Evolutionary conservation across 2,888 invertebrate species (phyloP), one percentile per base, ranked within the genome.

Genomic region (Tolmerus cingulatus): DNA sequence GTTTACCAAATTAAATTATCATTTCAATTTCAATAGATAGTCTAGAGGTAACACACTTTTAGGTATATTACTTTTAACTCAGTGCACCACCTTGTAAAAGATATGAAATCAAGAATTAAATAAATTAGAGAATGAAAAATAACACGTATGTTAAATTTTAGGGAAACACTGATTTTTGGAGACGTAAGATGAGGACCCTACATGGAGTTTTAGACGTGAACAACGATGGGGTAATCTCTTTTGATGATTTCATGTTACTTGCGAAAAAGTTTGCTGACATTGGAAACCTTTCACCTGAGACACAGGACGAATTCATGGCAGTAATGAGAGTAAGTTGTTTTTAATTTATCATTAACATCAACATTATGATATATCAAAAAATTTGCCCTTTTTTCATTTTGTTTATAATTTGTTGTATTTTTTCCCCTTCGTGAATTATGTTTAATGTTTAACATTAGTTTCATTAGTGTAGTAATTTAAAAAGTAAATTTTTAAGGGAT

Each of bases 221-320:
- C 93, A 97, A 96, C 91, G 97, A 97, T 90, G 97, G 97, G 0
- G 95, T 97, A 89, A 95, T 97, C 90, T 96, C 97, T 0, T 97
- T 94, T 92, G 96, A 97, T 90, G 97, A 97, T 91, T 97, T 96
- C 92, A 94, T 94, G 91, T 94, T 97, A 77, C 93, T 97, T 89
- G 95, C 95, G 0, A 95, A 96, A 89, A 93, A 96, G 90, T 97
- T 97, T 92, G 95, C 95, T 87, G 94, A 95, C 88, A 93, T 97
- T 88, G 97, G 97, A 0, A 96, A 97, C 90, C 93, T 97, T 46
- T 93, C 95, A 40, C 94, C 94, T 0, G 92, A 94, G 87, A 95
- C 95, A 87, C 94, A 95, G 5, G 92, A 93, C 87, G 96, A 96
- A 91, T 97, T 97, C 90, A 94, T 94, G 51, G 93, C 94, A 89